These are phyloP conservation scores for Chironomus riparius DNA, from an alignment of 2,888 invertebrate species.

Conservation along the genomic window DNA sequence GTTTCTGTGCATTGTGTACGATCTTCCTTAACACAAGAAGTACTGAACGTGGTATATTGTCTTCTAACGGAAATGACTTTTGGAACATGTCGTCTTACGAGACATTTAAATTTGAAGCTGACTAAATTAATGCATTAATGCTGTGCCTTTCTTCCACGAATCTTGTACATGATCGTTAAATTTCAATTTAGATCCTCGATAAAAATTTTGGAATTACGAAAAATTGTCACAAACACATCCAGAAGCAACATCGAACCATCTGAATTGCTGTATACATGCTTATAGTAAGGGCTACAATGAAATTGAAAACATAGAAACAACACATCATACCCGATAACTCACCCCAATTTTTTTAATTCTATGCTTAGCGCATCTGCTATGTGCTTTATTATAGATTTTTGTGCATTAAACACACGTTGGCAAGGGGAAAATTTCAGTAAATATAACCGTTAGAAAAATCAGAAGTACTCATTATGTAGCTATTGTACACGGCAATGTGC, in stretches of 20 bases:
- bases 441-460: conserved; percentile 25
- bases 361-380: conserved; percentile 18
- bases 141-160: not conserved
- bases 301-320: not conserved
- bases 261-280: not conserved
- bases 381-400: conserved; percentile 12
- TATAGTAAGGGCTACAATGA: not conserved
- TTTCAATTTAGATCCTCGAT: not conserved
- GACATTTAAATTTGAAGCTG: not conserved
- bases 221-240: not conserved
- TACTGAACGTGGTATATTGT: not conserved
- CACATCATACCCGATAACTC: conserved; percentile 9
- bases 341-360: conserved; percentile 9
- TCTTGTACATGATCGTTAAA: not conserved
- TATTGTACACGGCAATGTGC: not conserved
- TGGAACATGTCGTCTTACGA: not conserved
- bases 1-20: not conserved
- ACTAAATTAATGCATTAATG: not conserved
- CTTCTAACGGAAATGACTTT: conserved; percentile 23
- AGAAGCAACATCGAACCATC: not conserved
- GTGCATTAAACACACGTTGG: not conserved
- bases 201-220: not conserved
- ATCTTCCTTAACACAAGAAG: conserved; percentile 14
- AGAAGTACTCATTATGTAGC: not conserved
- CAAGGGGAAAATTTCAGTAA: conserved; percentile 2